These are phyloP conservation scores for Rhaphigaster nebulosa DNA, from an alignment of 2,888 invertebrate species.

Conservation along the genomic window DNA sequence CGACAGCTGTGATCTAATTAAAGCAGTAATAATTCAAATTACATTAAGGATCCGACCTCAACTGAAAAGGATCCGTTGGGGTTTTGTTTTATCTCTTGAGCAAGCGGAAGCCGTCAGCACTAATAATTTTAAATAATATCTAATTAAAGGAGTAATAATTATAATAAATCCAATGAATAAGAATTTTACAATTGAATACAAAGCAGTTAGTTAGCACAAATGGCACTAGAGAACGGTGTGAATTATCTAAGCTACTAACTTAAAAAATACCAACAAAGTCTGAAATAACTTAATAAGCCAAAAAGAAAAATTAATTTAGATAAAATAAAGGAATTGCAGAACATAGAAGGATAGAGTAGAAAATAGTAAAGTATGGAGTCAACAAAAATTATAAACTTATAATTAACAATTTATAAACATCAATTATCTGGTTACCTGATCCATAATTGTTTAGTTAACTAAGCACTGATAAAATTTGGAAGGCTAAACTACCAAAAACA, in stretches of 20 bases:
- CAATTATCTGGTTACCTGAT: neutral
- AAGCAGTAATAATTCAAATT: neutral
- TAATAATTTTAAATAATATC: too few relatives aligned
- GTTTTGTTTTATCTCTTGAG: too few relatives aligned
- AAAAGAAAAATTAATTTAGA: neutral
- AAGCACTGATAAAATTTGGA: neutral
- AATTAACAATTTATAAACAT: neutral
- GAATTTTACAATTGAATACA: too few relatives aligned
- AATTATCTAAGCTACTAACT: neutral
- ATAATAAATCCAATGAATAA: too few relatives aligned
- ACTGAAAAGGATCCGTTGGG: too few relatives aligned
- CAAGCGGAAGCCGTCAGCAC: too few relatives aligned
- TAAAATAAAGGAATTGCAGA: neutral
- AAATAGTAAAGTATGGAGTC: neutral
- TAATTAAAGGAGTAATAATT: too few relatives aligned
- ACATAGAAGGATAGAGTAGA: neutral
- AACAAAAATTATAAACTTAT: neutral
- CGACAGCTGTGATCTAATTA: too few relatives aligned
- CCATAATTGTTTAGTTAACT: neutral
- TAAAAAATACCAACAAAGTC: neutral
- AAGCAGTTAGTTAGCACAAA: too few relatives aligned
- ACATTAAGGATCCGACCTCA: too few relatives aligned
- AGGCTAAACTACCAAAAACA: neutral
- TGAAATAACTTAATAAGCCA: neutral
- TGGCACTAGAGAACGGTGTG: too few relatives aligned